These are phyloP conservation scores for Dipodomys spectabilis DNA, from an alignment of 2,113 vertebrate genomes.

Conservation along the genomic window DNA sequence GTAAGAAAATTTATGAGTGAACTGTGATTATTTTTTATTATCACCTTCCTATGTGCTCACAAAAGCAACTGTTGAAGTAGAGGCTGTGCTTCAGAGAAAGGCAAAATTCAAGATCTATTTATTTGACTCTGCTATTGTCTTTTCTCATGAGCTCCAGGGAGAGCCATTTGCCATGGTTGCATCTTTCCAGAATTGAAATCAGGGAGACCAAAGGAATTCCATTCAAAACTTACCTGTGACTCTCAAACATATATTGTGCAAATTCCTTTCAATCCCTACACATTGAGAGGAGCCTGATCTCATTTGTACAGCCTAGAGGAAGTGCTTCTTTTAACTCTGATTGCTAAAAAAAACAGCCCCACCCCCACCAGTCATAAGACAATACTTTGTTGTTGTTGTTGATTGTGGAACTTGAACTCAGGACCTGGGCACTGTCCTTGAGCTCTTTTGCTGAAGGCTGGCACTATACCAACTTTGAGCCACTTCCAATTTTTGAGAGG, in stretches of 20 bases:
- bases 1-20: background rate
- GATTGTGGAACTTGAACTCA: too few relatives aligned
- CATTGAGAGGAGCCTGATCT: background rate
- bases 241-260: background rate
- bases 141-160: constrained; percentile 37
- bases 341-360: background rate
- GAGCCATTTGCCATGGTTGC: background rate
- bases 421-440: too few relatives aligned
- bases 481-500: too few relatives aligned
- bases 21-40: background rate
- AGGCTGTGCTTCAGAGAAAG: background rate
- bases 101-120: background rate
- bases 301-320: background rate
- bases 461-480: too few relatives aligned
- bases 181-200: background rate
- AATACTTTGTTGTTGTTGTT: background rate
- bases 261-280: background rate
- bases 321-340: background rate
- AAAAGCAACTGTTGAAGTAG: background rate
- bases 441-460: too few relatives aligned
- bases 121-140: background rate
- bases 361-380: background rate
- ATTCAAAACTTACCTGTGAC: background rate
- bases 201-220: background rate
- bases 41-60: background rate